Conservation (phyloP, 2,888 invertebrate genomes). For the Augiades crinisus region DNA sequence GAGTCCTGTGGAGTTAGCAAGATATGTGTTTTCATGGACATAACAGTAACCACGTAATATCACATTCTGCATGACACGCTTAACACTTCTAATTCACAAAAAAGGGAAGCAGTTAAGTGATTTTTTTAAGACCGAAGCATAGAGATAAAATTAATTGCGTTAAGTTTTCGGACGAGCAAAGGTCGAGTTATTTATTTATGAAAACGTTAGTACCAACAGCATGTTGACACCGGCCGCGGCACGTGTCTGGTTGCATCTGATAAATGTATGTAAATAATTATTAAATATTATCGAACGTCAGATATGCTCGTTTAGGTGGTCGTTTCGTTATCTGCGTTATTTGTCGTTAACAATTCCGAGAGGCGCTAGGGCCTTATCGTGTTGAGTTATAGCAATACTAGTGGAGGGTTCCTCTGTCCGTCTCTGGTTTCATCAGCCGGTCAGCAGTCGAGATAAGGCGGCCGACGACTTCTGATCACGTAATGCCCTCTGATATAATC, state of each 20-base stretch:
- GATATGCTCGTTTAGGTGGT: conserved; percentile 76
- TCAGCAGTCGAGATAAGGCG: conserved; percentile 53
- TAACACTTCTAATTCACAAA: too few species aligned
- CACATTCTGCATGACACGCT: too few species aligned
- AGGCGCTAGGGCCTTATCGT: conserved; percentile 63
- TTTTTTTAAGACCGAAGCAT: not conserved
- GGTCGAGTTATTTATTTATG: conserved; percentile 26
- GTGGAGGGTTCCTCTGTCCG: conserved; percentile 38
- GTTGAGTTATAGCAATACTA: conserved; percentile 68
- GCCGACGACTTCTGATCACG: conserved; percentile 44
- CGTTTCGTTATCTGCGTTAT: conserved; percentile 74
- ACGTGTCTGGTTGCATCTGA: conserved; percentile 68
- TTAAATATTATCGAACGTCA: conserved; percentile 74
- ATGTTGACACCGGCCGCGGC: conserved; percentile 52
- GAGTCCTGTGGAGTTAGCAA: too few species aligned
- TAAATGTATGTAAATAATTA: conserved; percentile 77
- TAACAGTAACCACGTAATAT: too few species aligned
- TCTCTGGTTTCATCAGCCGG: conserved; percentile 62
- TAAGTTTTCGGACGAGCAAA: conserved; percentile 8
- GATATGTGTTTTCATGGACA: too few species aligned
- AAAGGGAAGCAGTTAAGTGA: too few species aligned
- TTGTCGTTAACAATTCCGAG: conserved; percentile 74
- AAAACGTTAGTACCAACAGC: conserved; percentile 39
- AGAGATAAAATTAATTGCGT: conserved; percentile 5
- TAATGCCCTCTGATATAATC: conserved; percentile 39